Base-by-base conservation (phyloP, 2,797 vertebrate species). In the Steatocranus sp. region DNA sequence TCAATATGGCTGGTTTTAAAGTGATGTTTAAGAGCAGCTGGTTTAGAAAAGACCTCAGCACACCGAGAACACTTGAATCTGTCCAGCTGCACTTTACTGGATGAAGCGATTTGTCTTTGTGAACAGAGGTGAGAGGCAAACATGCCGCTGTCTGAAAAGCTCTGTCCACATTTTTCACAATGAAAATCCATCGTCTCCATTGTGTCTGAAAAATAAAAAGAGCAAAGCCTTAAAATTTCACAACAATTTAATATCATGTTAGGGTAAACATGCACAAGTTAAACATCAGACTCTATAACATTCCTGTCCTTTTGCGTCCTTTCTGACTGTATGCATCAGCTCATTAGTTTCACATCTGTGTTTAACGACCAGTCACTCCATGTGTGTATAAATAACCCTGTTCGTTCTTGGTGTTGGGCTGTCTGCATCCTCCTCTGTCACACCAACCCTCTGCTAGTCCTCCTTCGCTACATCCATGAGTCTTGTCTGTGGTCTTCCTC, bases 21-120 rank as follows among this genome's bases (percentile, higher is more conserved):
- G 86, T 97, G 97, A 32, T 93, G 95, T 90, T 97, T 97, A 76
- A 97, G 91, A 17, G 94, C 90, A 2, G 86, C 36, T 0, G 94
- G 95, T 76, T 95, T 94, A 1, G 23, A 12, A 63, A 97, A 97
- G 0, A 68, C 84, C 54, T 94, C 75, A 27, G 0, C 87, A 85
- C 97, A 98, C 34, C 94, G 2, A 0, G 96, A 97, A 74, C 97
- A 97, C 5, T 89, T 90, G 81, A 87, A 91, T 5, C 18, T 49
- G 18, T 7, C 58, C 41, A 51, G 5, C 25, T 76, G 25, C 23
- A 18, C 49, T 61, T 78, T 32, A 14, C 12, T 50, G 14, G 50
- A 34, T 12, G 75, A 14, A 77, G 75, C 2, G 1, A 36, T 23
- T 20, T 17, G 34, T 2, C 11, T 49, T 7, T 81, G 73, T 17